phyloP scores from a whole-genome alignment of 2,888 invertebrate species.

The Nephrocerus scutellatus region DNA sequence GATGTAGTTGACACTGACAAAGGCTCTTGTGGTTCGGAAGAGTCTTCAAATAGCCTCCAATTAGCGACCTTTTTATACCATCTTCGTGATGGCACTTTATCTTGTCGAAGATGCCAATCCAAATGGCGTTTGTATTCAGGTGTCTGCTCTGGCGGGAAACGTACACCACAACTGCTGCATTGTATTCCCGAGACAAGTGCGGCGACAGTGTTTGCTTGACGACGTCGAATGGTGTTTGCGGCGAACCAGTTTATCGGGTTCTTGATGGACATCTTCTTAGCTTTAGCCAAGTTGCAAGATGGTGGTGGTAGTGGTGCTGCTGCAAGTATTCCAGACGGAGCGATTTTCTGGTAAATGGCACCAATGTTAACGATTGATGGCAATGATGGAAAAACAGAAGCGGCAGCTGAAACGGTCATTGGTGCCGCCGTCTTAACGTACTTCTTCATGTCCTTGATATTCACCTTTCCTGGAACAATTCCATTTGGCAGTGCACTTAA shows the following conservation, averaged over 20 bases:
- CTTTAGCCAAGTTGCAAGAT: constrained; percentile 13
- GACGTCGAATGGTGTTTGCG: constrained; percentile 66
- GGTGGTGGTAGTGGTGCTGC: constrained; percentile 30
- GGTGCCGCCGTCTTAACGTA: constrained; percentile 46
- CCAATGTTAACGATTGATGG: constrained; percentile 60
- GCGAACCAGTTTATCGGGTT: constrained; percentile 60
- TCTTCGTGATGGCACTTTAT: constrained; percentile 75
- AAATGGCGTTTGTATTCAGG: constrained; percentile 90
- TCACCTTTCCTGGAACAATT: constrained; percentile 62
- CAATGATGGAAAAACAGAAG: constrained; percentile 48
- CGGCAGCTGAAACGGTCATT: not conserved
- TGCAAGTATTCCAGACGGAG: constrained; percentile 74
- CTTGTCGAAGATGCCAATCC: constrained; percentile 98
- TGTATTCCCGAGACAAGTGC: constrained; percentile 84
- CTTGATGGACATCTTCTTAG: constrained; percentile 40
- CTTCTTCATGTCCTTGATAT: constrained; percentile 68
- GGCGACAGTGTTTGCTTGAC: constrained; percentile 64
- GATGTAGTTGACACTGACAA: constrained; percentile 67
- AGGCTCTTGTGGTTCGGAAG: constrained; percentile 88
- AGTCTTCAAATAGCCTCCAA: constrained; percentile 92
- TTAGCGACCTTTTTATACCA: constrained; percentile 88
- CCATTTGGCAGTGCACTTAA: constrained; percentile 72
- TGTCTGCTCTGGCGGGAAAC: constrained; percentile 85
- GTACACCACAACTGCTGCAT: constrained; percentile 91
- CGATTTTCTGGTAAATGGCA: constrained; percentile 76